Evolutionary conservation across 2,888 invertebrate genomes (phyloP), one percentile per base, ranked within the genome.

Genomic region (Synergus umbraculus): DNA sequence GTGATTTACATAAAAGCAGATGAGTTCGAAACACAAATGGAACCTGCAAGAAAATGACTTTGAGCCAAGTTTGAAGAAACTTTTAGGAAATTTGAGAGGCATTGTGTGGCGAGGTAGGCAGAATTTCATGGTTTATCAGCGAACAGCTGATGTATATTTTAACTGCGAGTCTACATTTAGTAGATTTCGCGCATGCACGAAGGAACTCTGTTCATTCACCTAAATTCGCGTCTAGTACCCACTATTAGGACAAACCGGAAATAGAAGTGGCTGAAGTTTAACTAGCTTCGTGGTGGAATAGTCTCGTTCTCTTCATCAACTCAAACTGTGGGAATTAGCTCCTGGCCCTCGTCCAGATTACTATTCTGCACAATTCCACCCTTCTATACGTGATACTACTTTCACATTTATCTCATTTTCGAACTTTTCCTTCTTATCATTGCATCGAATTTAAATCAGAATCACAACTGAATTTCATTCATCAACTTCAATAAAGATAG

Each of bases 301-400:
- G 84, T 88, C 87, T 85, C 86, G 83, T 88, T 88, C 89, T 88
- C 90, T 90, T 90, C 88, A 89, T 90, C 90, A 90, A 88, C 88
- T 85, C 85, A 87, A 90, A 89, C 89, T 89, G 86, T 83, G 83
- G 86, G 87, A 89, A 89, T 89, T 88, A 90, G 89, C 87, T 89
- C 79, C 87, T 89, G 89, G 89, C 89, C 86, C 79, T 79, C 85
- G 86, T 89, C 89, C 89, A 89, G 89, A 89, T 89, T 89, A 89
- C 89, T 88, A 22, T 22, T 88, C 85, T 86, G 83, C 83, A 83
- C 82, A 83, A 78, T 80, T 81, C 79, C 81, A 37, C 18, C 4
- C 66, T 76, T 13, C 49, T 73, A 15, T 54, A 67, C 69, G 69
- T 73, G 69, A 73, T 49, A 49, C 69, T 69, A 29, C 46, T 46